Evolutionary conservation across 2,888 invertebrate genomes (phyloP).

Genomic region (Cephalotes varians): DNA sequence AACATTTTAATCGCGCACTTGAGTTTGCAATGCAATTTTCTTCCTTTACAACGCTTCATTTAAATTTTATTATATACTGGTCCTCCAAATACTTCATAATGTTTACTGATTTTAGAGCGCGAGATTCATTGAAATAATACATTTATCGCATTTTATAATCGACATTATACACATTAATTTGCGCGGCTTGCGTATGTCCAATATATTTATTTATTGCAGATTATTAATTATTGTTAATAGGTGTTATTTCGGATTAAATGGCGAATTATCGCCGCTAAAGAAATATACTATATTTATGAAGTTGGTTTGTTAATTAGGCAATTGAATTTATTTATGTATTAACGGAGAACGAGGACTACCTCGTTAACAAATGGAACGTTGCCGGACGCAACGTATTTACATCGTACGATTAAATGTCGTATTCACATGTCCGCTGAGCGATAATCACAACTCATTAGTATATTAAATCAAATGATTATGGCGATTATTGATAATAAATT

Average conservation of each 20-base stretch:
- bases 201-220: slow-evolving; percentile 39
- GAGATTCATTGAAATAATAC: slow-evolving; percentile 6
- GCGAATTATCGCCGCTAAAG: slow-evolving; percentile 30
- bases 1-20: not conserved
- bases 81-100: slow-evolving; percentile 9
- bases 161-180: slow-evolving; percentile 24
- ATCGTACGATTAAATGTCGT: slow-evolving; percentile 48
- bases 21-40: not conserved
- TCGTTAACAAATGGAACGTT: slow-evolving; percentile 40
- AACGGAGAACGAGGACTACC: slow-evolving; percentile 19
- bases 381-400: slow-evolving; percentile 20
- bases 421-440: slow-evolving; percentile 15
- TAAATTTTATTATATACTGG: slow-evolving; percentile 4
- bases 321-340: slow-evolving; percentile 44
- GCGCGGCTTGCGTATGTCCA: not conserved
- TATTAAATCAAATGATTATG: slow-evolving; percentile 33
- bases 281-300: slow-evolving; percentile 40
- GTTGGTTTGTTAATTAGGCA: slow-evolving; percentile 42
- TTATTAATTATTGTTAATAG: slow-evolving; percentile 45
- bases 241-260: slow-evolving; percentile 30
- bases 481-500: slow-evolving; percentile 18
- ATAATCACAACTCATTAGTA: slow-evolving; percentile 24
- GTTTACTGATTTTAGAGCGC: not conserved
- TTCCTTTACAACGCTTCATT: not conserved
- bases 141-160: slow-evolving; percentile 21